Evolutionary conservation across 2,113 vertebrate species (phyloP).

Genomic region (Macquaria australasica): DNA sequence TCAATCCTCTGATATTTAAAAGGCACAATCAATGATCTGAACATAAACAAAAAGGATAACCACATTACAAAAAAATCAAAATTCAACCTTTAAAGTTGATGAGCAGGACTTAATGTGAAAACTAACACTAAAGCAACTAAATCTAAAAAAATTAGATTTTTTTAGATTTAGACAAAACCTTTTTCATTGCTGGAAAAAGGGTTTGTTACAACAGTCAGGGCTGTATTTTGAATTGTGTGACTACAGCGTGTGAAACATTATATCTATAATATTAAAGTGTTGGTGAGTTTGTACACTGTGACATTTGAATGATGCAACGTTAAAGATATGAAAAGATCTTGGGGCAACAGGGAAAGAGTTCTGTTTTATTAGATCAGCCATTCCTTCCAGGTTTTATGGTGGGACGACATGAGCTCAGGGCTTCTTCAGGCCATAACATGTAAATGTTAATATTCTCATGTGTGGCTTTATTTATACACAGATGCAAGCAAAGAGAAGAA

Average conservation of each 20-base stretch:
- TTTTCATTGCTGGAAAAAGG: not conserved
- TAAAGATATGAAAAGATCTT: conserved; percentile 16
- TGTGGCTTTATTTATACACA: not conserved
- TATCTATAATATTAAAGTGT: not conserved
- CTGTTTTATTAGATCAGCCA: conserved; percentile 7
- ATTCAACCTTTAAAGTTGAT: not conserved
- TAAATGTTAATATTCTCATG: conserved; percentile 16
- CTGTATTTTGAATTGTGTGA: not conserved
- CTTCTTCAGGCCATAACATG: not conserved
- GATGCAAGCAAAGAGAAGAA: not conserved
- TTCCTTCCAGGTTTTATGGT: conserved; percentile 17
- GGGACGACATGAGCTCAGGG: not conserved
- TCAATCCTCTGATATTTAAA: conserved; percentile 1
- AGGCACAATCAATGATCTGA: not conserved
- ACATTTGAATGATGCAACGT: conserved; percentile 37
- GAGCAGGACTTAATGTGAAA: not conserved
- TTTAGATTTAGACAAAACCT: too few species aligned
- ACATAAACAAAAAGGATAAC: not conserved
- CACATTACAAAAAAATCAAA: not conserved
- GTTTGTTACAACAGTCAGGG: not conserved
- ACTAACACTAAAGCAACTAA: not conserved
- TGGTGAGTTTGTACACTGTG: not conserved
- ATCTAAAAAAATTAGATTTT: too few species aligned
- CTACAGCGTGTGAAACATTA: not conserved
- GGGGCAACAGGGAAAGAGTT: not conserved